Percentiles rank a stretch among this genome's conserved stretches.
Evolutionary conservation across 2,888 invertebrate genomes (phyloP).

Genomic region (Diaphora mendica): DNA sequence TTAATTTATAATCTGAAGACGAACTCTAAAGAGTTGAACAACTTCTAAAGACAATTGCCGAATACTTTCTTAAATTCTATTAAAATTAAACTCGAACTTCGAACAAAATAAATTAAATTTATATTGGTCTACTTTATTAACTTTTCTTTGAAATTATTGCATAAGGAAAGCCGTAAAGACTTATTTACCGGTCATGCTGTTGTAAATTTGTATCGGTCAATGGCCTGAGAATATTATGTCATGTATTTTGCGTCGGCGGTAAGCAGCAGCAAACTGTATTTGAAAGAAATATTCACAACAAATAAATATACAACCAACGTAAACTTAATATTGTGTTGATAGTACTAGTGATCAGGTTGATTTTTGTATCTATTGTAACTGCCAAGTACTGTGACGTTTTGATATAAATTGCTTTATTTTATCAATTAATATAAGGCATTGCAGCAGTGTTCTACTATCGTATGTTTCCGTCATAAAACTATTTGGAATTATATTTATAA

Average conservation of each 20-base stretch:
- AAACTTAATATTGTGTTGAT: background rate
- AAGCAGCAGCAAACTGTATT: conserved; percentile 26
- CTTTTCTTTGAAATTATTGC: conserved; percentile 10
- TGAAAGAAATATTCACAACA: conserved; percentile 4
- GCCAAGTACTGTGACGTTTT: too few relatives aligned
- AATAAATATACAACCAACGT: background rate
- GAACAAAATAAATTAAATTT: conserved; percentile 19
- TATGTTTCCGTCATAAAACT: too few relatives aligned
- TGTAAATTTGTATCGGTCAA: conserved; percentile 36
- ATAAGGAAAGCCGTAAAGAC: conserved; percentile 28
- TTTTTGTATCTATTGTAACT: too few relatives aligned
- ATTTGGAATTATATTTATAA: too few relatives aligned
- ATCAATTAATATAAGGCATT: too few relatives aligned
- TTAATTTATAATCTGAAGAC: background rate
- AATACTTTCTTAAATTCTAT: conserved; percentile 10
- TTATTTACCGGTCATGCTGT: conserved; percentile 26
- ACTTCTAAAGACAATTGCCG: background rate
- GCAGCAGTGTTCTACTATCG: too few relatives aligned
- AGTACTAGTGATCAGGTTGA: background rate
- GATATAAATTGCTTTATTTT: too few relatives aligned
- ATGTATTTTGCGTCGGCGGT: conserved; percentile 26
- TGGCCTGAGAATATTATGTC: conserved; percentile 28
- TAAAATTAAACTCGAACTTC: conserved; percentile 3
- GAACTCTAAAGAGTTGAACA: conserved; percentile 19
- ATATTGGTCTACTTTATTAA: conserved; percentile 13